phyloP scores from a whole-genome alignment of 2,113 vertebrate species.

The Loxodonta africana region DNA sequence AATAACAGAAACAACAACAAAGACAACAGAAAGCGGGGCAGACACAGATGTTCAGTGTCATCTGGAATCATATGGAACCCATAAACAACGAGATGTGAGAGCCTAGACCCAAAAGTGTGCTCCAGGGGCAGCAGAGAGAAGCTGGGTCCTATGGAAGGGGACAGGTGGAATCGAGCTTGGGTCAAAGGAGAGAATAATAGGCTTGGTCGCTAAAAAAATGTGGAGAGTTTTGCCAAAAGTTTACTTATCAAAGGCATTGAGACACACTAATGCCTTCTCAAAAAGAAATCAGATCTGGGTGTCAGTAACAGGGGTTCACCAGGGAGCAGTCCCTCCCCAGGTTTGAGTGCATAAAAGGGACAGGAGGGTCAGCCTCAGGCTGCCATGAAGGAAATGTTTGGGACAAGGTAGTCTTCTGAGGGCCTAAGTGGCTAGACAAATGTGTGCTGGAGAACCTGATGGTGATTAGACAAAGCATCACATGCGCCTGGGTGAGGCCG shows the following conservation, averaged over 20 bases:
- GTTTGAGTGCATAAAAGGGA: not conserved
- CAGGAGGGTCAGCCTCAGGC: not conserved
- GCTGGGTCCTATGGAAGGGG: not conserved
- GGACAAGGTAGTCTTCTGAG: not conserved
- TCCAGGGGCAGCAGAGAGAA: not conserved
- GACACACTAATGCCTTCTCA: not conserved
- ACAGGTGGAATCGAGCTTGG: not conserved
- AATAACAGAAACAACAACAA: not conserved
- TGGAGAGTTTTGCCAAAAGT: not conserved
- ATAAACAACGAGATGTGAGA: not conserved
- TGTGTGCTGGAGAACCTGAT: not conserved
- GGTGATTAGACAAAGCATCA: not conserved
- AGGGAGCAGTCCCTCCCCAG: not conserved
- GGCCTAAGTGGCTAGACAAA: not conserved
- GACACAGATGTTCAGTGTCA: not conserved
- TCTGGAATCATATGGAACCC: not conserved
- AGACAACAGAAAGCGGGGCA: not conserved
- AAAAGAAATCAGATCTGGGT: not conserved
- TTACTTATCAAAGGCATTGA: not conserved
- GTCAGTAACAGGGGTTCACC: not conserved
- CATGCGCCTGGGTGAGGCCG: not conserved
- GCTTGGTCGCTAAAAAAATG: not conserved
- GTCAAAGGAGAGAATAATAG: not conserved
- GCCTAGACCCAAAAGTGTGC: not conserved
- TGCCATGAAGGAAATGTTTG: not conserved